Base-by-base conservation (phyloP, 2,888 invertebrate species). In the Zygogramma bicolorata region DNA sequence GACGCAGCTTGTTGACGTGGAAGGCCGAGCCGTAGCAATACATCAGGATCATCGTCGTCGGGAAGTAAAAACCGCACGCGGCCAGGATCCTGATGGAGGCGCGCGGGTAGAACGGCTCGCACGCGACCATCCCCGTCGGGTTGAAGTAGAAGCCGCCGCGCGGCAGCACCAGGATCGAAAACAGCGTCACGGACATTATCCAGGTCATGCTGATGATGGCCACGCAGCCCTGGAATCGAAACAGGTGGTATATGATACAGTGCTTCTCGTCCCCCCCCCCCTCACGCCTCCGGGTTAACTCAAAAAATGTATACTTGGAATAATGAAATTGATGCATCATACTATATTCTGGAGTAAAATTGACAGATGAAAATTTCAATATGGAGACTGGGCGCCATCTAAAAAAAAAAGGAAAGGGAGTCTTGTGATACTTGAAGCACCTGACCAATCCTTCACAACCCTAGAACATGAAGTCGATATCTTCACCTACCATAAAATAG, bases 1-100 rank as follows among this genome's bases (percentile, higher is more conserved):
- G 89, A 75, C 94, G 90, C 77, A 93, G 91, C 87, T 95, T 94
- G 88, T 95, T 95, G 83, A 95, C 94, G 87, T 95, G 95, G 85
- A 95, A 95, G 61, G 95, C 95, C 22, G 95, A 95, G 34, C 95
- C 95, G 84, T 96, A 96, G 88, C 95, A 95, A 86, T 96, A 96
- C 95, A 95, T 95, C 82, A 96, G 89, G 73, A 95, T 94, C 95
- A 96, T 95, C 31, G 95, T 95, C 27, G 96, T 95, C 22, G 96
- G 95, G 82, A 96, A 96, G 87, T 96, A 96, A 88, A 96, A 94
- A 75, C 94, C 93, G 87, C 95, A 96, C 81, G 95, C 95, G 72
- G 95, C 92, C 78, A 96, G 88, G 81, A 95, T 95, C 83, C 95
- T 92, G 85, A 89, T 90, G 83, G 89, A 90, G 46, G 89, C 87